Evolutionary conservation across 2,888 invertebrate species (phyloP).

Genomic region (Meandrusa payeni): DNA sequence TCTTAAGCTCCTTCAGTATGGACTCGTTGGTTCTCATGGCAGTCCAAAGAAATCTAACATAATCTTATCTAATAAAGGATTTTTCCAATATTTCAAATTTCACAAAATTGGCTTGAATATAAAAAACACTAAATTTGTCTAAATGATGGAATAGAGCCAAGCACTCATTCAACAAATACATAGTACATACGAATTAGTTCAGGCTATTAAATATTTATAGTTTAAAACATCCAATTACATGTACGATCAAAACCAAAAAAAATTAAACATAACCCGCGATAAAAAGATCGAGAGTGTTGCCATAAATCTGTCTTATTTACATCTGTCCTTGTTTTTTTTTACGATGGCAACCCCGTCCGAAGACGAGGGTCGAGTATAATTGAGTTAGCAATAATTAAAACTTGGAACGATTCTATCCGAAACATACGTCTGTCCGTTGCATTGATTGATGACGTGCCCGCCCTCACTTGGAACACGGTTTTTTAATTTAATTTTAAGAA

Average conservation of each 20-base stretch:
- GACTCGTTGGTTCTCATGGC: no score
- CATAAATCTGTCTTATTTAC: constrained; percentile 24
- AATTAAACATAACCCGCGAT: neutral
- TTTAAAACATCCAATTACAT: constrained; percentile 9
- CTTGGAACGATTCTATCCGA: constrained; percentile 31
- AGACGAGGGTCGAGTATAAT: constrained; percentile 28
- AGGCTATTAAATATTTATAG: no score
- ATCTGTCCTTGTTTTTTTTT: constrained; percentile 24
- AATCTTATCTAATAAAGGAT: no score
- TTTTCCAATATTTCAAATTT: no score
- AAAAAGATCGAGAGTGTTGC: constrained; percentile 12
- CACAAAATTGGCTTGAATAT: no score
- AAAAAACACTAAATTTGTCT: no score
- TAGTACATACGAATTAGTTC: no score
- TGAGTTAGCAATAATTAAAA: constrained; percentile 39
- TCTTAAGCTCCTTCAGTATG: no score
- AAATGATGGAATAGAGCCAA: no score
- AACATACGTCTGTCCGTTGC: constrained; percentile 18
- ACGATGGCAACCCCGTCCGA: constrained; percentile 20
- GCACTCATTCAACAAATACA: no score
- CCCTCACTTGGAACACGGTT: constrained; percentile 11
- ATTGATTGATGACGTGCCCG: constrained; percentile 32
- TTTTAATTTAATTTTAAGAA: constrained; percentile 12
- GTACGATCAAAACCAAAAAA: constrained; percentile 5
- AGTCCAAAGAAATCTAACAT: no score